phyloP scores from a whole-genome alignment of 2,113 vertebrate species.

The Catharus fuscescens region DNA sequence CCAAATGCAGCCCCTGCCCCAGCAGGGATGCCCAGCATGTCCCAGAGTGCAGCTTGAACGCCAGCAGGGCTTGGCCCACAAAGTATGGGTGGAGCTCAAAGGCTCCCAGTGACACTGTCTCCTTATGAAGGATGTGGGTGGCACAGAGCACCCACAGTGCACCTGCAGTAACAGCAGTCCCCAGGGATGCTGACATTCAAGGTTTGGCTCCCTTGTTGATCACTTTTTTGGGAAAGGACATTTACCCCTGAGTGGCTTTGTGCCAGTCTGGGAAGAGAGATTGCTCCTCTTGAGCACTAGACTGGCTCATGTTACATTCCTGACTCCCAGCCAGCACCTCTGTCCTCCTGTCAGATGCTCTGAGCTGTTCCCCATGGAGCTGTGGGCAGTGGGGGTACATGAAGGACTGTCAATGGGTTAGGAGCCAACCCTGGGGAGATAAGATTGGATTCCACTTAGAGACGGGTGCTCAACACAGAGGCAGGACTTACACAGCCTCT shows the following conservation, averaged over 20 bases:
- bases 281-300: background rate
- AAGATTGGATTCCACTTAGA: background rate
- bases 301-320: background rate
- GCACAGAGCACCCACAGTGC: background rate
- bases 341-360: background rate
- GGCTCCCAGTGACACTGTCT: background rate
- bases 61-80: background rate
- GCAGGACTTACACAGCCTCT: background rate
- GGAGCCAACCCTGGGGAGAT: background rate
- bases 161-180: accelerated
- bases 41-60: accelerated
- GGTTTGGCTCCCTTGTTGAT: background rate
- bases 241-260: background rate
- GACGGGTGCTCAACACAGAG: background rate
- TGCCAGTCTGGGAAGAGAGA: background rate
- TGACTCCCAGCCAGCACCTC: background rate
- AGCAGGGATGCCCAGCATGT: background rate
- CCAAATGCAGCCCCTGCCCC: background rate
- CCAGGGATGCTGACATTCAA: background rate
- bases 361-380: accelerated
- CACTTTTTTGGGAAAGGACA: background rate
- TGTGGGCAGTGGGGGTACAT: background rate
- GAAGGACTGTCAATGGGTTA: background rate
- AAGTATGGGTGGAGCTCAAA: background rate
- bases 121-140: no score